Evolutionary conservation across 23 tunicate genomes (phyloP).

Genomic region (Clavelina lepadiformis): DNA sequence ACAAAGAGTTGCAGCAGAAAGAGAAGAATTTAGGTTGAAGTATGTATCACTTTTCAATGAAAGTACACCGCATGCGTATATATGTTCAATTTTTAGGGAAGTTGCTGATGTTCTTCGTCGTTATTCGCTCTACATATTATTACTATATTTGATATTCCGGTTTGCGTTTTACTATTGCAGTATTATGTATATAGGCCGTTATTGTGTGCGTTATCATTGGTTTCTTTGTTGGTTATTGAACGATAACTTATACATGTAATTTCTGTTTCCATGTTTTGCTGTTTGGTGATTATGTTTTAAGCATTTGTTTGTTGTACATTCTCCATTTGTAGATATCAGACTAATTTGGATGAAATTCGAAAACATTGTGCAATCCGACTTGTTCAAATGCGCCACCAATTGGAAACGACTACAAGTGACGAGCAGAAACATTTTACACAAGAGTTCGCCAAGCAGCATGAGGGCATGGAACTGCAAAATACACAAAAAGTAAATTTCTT

Average conservation of each 20-base stretch:
- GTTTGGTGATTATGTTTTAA: no score
- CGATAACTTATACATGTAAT: no score
- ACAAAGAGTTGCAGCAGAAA: conserved; percentile 5
- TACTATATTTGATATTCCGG: no score
- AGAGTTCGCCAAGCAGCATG: background rate
- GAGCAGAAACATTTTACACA: background rate
- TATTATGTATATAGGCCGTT: background rate
- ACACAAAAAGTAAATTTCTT: background rate
- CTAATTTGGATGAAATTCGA: conserved; percentile 11
- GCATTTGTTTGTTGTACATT: background rate
- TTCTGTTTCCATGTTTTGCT: no score
- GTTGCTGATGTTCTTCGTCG: background rate
- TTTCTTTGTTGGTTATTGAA: background rate
- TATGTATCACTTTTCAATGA: conserved; percentile 1
- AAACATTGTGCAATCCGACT: conserved; percentile 4
- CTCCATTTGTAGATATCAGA: conserved; percentile 10
- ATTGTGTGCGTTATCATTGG: background rate
- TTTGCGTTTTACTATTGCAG: background rate
- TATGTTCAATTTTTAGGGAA: no score
- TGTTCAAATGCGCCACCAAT: conserved; percentile 2
- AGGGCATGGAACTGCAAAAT: background rate
- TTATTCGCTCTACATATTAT: no score
- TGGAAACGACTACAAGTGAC: conserved; percentile 1
- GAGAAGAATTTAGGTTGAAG: conserved; percentile 41
- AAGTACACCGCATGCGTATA: no score